phyloP scores from a whole-genome alignment of 1,140 invertebrate species.

The Drosophila saltans region DNA sequence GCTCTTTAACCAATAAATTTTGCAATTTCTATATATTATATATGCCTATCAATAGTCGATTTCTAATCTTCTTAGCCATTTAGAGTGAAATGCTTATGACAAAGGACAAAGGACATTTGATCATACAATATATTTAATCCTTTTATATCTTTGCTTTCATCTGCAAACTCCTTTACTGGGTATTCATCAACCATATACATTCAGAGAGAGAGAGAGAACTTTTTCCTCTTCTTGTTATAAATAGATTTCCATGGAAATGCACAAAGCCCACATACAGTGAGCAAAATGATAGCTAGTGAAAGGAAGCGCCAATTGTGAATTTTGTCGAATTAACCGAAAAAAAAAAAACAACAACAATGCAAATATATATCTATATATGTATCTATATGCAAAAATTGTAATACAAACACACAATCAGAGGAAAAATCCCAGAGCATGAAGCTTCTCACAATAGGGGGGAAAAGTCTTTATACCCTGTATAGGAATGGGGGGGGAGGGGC shows the following conservation, averaged over 20 bases:
- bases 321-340: neutral
- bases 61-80: no score
- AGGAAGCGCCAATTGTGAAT: neutral
- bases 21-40: no score
- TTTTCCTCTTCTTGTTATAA: conserved; percentile 1
- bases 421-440: neutral
- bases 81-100: no score
- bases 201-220: neutral
- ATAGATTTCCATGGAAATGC: conserved; percentile 40
- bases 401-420: neutral
- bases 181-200: neutral
- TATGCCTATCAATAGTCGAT: no score
- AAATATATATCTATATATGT: neutral
- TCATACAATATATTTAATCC: conserved; percentile 4
- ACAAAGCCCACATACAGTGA: neutral
- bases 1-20: no score
- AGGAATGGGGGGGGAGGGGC: no score
- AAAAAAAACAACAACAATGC: neutral
- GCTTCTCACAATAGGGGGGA: neutral
- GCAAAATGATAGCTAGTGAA: neutral
- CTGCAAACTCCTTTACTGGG: neutral
- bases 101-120: neutral
- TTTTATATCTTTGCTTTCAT: neutral
- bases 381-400: no score
- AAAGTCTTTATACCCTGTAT: no score